Percentiles rank a stretch among this genome's conserved stretches.
These are phyloP conservation scores for Volucella zonaria DNA, from an alignment of 2,888 invertebrate species.

Conservation along the genomic window DNA sequence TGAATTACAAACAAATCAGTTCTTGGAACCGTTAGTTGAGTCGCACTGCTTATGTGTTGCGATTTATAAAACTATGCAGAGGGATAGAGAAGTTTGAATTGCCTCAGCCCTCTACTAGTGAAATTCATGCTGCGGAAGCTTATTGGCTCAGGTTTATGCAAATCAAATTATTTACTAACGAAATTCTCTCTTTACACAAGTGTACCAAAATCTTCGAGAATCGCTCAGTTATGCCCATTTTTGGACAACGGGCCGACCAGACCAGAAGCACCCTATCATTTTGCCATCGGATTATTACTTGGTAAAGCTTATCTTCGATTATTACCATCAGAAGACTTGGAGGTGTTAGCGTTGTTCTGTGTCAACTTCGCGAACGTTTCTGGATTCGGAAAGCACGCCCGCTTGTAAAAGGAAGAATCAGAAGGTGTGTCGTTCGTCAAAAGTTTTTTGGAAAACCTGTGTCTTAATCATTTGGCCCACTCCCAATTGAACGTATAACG, in stretches of 20 bases:
- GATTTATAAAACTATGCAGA: not conserved
- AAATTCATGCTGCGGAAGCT: conserved; percentile 32
- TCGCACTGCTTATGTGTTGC: conserved; percentile 17
- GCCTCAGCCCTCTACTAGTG: not conserved
- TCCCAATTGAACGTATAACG: conserved; percentile 11
- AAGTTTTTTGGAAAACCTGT: conserved; percentile 13
- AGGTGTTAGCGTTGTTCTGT: conserved; percentile 7
- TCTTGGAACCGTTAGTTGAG: conserved; percentile 38
- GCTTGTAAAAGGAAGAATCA: conserved; percentile 15
- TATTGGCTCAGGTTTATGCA: too few relatives aligned
- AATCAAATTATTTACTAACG: conserved; percentile 23
- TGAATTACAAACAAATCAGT: conserved; percentile 17
- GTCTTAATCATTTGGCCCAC: conserved; percentile 21
- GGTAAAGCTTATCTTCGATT: conserved; percentile 27
- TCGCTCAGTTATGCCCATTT: conserved; percentile 24
- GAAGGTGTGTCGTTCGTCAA: conserved; percentile 17
- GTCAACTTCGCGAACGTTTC: conserved; percentile 1
- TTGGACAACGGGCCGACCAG: conserved; percentile 9
- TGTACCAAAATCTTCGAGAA: conserved; percentile 27
- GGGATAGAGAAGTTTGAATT: not conserved
- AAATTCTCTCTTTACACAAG: conserved; percentile 39
- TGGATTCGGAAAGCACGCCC: conserved; percentile 23
- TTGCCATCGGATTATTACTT: conserved; percentile 10
- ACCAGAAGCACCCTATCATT: conserved; percentile 26
- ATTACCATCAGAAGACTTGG: conserved; percentile 27